Evolutionary conservation across 2,797 vertebrate genomes (phyloP), one percentile per base, ranked within the genome.

Genomic region (Darevskia nairensis): DNA sequence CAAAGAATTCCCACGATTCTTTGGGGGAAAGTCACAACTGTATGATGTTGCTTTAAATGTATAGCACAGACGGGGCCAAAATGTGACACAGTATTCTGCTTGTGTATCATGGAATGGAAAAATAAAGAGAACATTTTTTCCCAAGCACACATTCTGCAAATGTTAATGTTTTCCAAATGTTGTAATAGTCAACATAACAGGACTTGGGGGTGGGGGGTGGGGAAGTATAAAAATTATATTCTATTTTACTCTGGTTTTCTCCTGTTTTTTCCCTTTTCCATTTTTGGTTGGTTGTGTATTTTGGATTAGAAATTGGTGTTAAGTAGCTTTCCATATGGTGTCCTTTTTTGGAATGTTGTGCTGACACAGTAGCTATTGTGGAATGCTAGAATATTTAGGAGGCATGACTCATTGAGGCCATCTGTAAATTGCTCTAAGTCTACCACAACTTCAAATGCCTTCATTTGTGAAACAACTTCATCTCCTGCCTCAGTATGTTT

Each of bases 401-500:
- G 41, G 17, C 7, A 90, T 90, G 80, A 94, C 79, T 92, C 44
- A 91, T 87, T 88, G 86, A 41, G 79, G 82, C 25, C 10, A 61
- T n/a, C 17, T 93, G 76, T 71, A 92, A 88, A 90, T 87, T 92
- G 87, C 87, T 84, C 61, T 35, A 35, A 84, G 44, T 71, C 68
- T 59, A 89, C 91, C 59, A 90, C 91, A 90, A 91, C 82, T 78
- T 39, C 59, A 89, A 59, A 89, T 41, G 2, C 25, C 50, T 85
- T 85, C 72, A 6, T 72, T 0, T 75, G 25, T 86, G 32, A 85
- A 83, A 84, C 61, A 0, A 0, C 25, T 71, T 71, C 8, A 0
- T 84, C 86, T 71, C 61, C 4, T 82, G 84, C 8, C 80, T 9
- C 3, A 5, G 77, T 35, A 39, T 76, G 32, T 89, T 66, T 87